Conservation (phyloP, 2,888 invertebrate species). For the Torymus auratus region DNA sequence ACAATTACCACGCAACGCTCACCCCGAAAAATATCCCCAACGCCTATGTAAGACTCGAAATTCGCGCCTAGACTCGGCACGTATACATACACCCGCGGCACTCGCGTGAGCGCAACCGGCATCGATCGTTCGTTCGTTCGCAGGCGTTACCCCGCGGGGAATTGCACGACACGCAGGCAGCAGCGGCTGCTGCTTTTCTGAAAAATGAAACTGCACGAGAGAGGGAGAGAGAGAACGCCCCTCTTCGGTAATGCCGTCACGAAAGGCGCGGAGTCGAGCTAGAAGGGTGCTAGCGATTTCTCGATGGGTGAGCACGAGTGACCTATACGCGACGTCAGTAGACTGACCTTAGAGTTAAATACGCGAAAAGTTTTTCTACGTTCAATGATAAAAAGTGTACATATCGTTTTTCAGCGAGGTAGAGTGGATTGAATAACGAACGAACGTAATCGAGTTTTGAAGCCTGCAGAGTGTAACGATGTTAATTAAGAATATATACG, state of each 20-base stretch:
- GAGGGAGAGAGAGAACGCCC: neutral
- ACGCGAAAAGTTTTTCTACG: no score
- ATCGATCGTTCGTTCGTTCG: conserved; percentile 26
- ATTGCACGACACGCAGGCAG: conserved; percentile 49
- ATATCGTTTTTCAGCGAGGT: no score
- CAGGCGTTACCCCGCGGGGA: conserved; percentile 42
- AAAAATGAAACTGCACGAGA: conserved; percentile 65
- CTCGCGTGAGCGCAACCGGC: conserved; percentile 48
- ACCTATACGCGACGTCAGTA: conserved; percentile 13
- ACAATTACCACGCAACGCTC: no score
- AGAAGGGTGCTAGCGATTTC: conserved; percentile 23
- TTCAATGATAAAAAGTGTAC: no score
- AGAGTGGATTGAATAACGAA: no score
- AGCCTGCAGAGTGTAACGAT: no score
- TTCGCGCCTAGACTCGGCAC: no score
- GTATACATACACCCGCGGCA: neutral
- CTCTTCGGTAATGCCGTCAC: conserved; percentile 37
- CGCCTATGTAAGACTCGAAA: no score
- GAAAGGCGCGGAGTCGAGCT: conserved; percentile 7
- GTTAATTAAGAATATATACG: no score
- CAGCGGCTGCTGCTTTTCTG: conserved; percentile 66
- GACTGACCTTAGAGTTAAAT: conserved; percentile 4
- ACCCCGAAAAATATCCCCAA: no score
- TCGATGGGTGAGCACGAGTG: conserved; percentile 44
- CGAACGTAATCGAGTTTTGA: no score